Evolutionary conservation across 2,888 invertebrate genomes (phyloP), one percentile per base, ranked within the genome.

Genomic region (Idaea aversata): DNA sequence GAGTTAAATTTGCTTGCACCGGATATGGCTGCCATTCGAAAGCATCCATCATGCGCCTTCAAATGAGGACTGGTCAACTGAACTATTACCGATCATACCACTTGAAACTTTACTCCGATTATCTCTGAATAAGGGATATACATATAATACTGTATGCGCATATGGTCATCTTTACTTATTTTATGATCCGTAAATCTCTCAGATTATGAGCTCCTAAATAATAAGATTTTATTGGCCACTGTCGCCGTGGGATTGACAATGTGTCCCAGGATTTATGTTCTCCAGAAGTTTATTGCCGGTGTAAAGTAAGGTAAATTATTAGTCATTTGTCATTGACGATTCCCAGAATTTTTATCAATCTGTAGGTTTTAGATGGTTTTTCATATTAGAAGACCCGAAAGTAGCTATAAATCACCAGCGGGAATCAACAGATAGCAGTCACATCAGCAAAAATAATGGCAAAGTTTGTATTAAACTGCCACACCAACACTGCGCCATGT

Each of bases 1-100:
- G 76, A 88, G 90, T 90, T 91, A 89, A 92, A 90, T 91, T 91
- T 90, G 91, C 91, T 88, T 86, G 83, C 84, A 85, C 92, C 92
- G 92, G 92, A 93, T 90, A 90, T 88, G 86, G 83, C 87, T 84
- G 88, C 86, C 88, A 88, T 90, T 91, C 84, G 89, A 90, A 88
- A 82, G 76, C 81, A 88, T 90, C 88, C 87, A 88, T 88, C 90
- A 86, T 84, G 78, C 74, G 80, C 78, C 78, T 82, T 75, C 83
- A 84, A 86, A 85, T 84, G 82, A 84, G 82, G 83, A 83, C 81
- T 86, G 86, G 85, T 83, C 85, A 83, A 80, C 79, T 78, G 70
- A 64, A 75, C 77, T 72, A 72, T 47, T 58, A 59, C 77, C 72
- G 73, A 67, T 72, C 67, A 69, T 70, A 72, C 76, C 83, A 87